Conservation (phyloP, 1,140 invertebrate species). For the Goniozus legneri region DNA sequence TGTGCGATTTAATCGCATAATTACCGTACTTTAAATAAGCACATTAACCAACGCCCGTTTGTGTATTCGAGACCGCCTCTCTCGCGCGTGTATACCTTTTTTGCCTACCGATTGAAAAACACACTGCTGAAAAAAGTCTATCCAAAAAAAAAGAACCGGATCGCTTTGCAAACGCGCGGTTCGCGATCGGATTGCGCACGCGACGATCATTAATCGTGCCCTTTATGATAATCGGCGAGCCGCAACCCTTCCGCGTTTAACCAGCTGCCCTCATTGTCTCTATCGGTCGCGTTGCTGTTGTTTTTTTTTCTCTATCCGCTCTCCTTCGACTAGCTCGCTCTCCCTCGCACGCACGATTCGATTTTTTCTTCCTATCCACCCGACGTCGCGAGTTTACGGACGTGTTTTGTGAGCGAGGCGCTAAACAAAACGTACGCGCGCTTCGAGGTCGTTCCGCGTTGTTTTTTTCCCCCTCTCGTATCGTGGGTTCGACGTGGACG, state of each 20-base stretch:
- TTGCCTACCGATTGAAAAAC: too few species aligned
- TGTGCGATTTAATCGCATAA: too few species aligned
- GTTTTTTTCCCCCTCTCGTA: too few species aligned
- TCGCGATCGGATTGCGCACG: conserved; percentile 25
- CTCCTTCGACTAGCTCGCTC: conserved; percentile 5
- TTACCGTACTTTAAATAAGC: too few species aligned
- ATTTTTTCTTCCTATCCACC: conserved; percentile 13
- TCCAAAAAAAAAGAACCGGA: too few species aligned
- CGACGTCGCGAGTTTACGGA: conserved; percentile 4
- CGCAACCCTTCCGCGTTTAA: conserved; percentile 45
- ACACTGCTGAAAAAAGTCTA: too few species aligned
- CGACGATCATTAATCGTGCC: conserved; percentile 27
- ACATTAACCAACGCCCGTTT: too few species aligned
- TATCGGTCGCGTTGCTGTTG: conserved; percentile 2
- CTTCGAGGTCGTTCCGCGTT: too few species aligned
- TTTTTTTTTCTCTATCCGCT: conserved; percentile 14
- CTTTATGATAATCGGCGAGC: conserved; percentile 48
- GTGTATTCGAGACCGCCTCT: too few species aligned
- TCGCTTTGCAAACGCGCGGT: conserved; percentile 1
- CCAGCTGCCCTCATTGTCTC: conserved; percentile 40
- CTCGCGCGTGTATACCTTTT: too few species aligned
- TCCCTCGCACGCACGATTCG: conserved; percentile 9
- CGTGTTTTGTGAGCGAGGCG: neutral
- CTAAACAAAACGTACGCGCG: neutral
- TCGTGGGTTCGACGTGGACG: too few species aligned